Evolutionary conservation across 2,888 invertebrate species (phyloP), one percentile per base, ranked within the genome.

Genomic region (Sesia bembeciformis): DNA sequence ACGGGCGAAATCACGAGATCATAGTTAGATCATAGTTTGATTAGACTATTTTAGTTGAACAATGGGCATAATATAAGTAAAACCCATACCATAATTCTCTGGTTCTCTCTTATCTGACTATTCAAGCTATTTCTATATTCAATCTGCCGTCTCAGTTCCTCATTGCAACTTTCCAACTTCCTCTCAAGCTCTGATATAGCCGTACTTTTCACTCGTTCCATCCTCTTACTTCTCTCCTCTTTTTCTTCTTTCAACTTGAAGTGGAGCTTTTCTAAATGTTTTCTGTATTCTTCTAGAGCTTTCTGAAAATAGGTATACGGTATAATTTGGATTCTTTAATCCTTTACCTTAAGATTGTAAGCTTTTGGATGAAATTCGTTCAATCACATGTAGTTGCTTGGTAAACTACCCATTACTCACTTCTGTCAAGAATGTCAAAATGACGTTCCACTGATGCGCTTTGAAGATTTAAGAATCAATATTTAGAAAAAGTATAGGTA

Each of bases 41-140:
- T 23, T 23, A 23, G 23, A 23, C 23, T 23, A 23, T 23, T 23
- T 23, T 23, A 2, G 23, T 23, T 23, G 23, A 23, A 23, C 23
- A 23, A 23, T 23, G 23, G 23, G 23, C 23, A 23, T 23, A 23
- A 23, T 23, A 23, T 23, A 23, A 23, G 23, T 23, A 23, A 23
- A 23, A 23, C 23, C 23, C 23, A 23, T 65, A 84, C 88, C 76
- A 78, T 66, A 54, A 70, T 60, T 55, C 64, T 77, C 49, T 82
- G 79, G 60, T 85, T 85, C 3, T 79, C 76, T 40, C 64, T 68
- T 46, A 86, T 81, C 59, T 89, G 89, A 7, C 58, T 58, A 3
- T 61, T 72, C 57, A 89, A 64, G 38, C 61, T 67, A n/a, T 78
- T 72, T 56, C 80, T 78, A 56, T 85, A 88, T 4, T 82, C 76